Conservation (phyloP, 2,113 vertebrate species). For the Sorex araneus region DNA sequence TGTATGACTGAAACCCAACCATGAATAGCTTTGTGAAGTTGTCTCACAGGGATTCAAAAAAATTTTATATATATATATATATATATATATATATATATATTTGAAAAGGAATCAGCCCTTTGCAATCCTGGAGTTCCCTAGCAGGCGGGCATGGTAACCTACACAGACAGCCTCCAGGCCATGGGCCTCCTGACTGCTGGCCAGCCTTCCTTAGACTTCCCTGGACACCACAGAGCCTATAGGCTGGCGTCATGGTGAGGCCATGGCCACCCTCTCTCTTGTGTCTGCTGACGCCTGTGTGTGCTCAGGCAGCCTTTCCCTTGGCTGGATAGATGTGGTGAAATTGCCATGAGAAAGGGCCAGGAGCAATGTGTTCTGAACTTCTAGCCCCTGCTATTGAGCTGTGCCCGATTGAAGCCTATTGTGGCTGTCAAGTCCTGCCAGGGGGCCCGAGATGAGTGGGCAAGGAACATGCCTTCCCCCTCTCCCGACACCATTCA, state of each 20-base stretch:
- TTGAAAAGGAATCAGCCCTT: too few species aligned
- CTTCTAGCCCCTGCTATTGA: background rate
- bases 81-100: too few species aligned
- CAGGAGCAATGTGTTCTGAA: slow-evolving; percentile 75
- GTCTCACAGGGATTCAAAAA: too few species aligned
- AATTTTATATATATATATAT: too few species aligned
- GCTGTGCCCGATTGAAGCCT: too few species aligned
- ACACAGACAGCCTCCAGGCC: slow-evolving; percentile 85
- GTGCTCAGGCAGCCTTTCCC: slow-evolving; percentile 50
- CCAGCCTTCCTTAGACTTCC: slow-evolving; percentile 26
- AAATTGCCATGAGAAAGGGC: too few species aligned
- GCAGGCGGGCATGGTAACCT: slow-evolving; percentile 92
- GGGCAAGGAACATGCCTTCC: slow-evolving; percentile 70
- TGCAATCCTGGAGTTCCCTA: slow-evolving; percentile 96
- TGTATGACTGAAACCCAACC: too few species aligned
- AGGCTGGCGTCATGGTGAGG: slow-evolving; percentile 61
- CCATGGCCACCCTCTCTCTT: slow-evolving; percentile 67
- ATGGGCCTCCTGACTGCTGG: slow-evolving; percentile 43
- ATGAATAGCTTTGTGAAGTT: too few species aligned
- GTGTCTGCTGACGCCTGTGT: slow-evolving; percentile 59
- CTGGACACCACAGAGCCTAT: slow-evolving; percentile 67
- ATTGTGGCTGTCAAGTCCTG: slow-evolving; percentile 14
- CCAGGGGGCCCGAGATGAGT: slow-evolving; percentile 67
- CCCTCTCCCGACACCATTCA: slow-evolving; percentile 48
- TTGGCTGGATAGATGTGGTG: too few species aligned